Evolutionary conservation across 2,888 invertebrate species (phyloP).

Genomic region (Agriopis aurantiaria): DNA sequence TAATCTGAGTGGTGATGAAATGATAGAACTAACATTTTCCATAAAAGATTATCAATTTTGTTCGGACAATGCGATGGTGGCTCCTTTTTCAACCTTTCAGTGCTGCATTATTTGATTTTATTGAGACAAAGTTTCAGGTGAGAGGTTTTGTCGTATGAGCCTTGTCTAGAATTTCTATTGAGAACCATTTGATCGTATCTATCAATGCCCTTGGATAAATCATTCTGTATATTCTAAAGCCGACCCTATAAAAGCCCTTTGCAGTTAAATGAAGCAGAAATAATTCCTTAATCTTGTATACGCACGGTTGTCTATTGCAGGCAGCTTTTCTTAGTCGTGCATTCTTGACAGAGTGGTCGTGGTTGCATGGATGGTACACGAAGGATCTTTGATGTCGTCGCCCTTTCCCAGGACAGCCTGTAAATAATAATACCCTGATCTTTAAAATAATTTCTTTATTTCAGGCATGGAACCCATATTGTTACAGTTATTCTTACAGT

Average conservation of each 20-base stretch:
- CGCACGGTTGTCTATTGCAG: constrained; percentile 13
- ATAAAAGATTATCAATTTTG: background rate
- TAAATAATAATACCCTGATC: no score
- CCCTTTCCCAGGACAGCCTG: no score
- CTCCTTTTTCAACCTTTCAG: background rate
- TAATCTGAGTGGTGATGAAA: background rate
- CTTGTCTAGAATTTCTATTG: constrained; percentile 15
- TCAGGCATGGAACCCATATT: no score
- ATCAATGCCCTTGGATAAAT: constrained; percentile 34
- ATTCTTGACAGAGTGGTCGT: no score
- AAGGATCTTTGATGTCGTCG: no score
- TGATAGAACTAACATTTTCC: background rate
- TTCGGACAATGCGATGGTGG: background rate
- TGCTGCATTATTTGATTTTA: background rate
- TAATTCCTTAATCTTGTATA: constrained; percentile 40
- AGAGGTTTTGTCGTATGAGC: background rate
- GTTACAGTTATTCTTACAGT: no score
- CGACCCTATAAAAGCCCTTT: constrained; percentile 35
- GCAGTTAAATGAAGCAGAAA: constrained; percentile 43
- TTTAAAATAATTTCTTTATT: no score
- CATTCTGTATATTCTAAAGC: constrained; percentile 34
- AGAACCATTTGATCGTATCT: constrained; percentile 23
- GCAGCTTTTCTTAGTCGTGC: background rate
- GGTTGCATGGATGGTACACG: no score
- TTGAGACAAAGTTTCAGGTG: background rate